Evolutionary conservation across 2,113 vertebrate genomes (phyloP), one percentile per base, ranked within the genome.

Genomic region (Apistogramma diplotaenia): DNA sequence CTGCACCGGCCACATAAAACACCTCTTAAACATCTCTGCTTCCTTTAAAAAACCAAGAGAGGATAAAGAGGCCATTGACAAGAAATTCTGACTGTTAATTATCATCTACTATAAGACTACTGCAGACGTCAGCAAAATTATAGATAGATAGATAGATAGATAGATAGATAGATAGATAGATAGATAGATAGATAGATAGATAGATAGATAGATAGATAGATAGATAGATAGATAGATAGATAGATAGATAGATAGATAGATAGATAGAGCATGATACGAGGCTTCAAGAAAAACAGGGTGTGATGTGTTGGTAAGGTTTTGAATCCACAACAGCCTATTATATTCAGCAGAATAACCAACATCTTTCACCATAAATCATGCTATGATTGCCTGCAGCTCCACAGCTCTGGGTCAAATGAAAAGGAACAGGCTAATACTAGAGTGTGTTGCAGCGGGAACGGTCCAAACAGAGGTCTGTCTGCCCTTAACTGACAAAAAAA

Each of bases 401-500:
- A 43, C 27, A 78, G 57, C 76, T 73, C 40, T 80, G 67, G 43
- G 74, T 79, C 71, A 85, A 57, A 83, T 77, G 46, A 81, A 74
- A 83, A 75, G 15, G 18, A 81, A 83, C 19, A 35, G 75, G 51
- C 61, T 78, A 37, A 83, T 65, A 55, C 76, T 72, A 27, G 78
- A 86, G 16, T 18, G 54, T 54, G 59, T 51, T 62, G 77, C 18
- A 25, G 70, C 33, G 18, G 54, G 19, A 33, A 16, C 25, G 29
- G 56, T 76, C 58, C 58, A 54, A 76, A 74, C 21, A 70, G 71
- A 76, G 46, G 60, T 71, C 76, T 80, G 46, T 85, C 46, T 84
- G 85, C 85, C 87, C 81, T 79, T 76, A 70, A 76, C 43, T 54
- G 83, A 57, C 35, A 73, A 51, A 75, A 61, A 71, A 0, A 37